Evolutionary conservation across 1,140 invertebrate species (phyloP), one percentile per base, ranked within the genome.

Genomic region (Caerostris extrusa): DNA sequence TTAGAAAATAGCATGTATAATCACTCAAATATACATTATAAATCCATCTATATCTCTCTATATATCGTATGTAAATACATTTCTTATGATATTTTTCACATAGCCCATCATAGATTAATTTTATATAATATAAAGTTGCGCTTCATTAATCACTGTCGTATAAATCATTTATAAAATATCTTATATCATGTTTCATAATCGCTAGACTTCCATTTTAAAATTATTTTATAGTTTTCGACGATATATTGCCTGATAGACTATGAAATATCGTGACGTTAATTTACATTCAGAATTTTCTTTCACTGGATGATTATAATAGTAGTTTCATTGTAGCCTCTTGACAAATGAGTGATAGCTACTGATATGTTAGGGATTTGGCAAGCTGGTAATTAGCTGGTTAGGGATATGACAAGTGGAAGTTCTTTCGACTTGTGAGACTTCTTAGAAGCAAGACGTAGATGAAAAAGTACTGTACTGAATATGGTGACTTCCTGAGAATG

Each of bases 11-110:
- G 10, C 34, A 50, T 77, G 67, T 77, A 77, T 19, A 50, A 71
- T 50, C 34, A 77, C 34, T 19, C 5, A 14, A 50, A 50, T 77
- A 77, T 77, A 10, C 71, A 10, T 71, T 19, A 71, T 71, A 50
- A 50, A 77, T 77, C 2, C 8, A 77, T 10, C 34, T 53, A 77
- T 77, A 12, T 77, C 12, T 53, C 7, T 77, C 50, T 12, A 3
- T 71, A 71, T 19, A 34, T 12, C 12, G 71, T 77, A 50, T 77
- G 53, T 50, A 77, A 50, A 77, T 77, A 12, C 71, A 77, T 77
- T 77, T 53, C 71, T 34, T 77, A 77, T 50, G 34, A 77, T 77
- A 34, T 77, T 53, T 77, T 77, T n/a, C 71, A 77, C 71, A 77
- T 77, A 77, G 34, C 12, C 34, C 71, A 77, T 77, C 8, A 50